Percentiles rank a stretch among this genome's conserved stretches.
Evolutionary conservation across 92 coral and sea anemone genomes (phyloP).

Genomic region (Phymanthus crucifer): DNA sequence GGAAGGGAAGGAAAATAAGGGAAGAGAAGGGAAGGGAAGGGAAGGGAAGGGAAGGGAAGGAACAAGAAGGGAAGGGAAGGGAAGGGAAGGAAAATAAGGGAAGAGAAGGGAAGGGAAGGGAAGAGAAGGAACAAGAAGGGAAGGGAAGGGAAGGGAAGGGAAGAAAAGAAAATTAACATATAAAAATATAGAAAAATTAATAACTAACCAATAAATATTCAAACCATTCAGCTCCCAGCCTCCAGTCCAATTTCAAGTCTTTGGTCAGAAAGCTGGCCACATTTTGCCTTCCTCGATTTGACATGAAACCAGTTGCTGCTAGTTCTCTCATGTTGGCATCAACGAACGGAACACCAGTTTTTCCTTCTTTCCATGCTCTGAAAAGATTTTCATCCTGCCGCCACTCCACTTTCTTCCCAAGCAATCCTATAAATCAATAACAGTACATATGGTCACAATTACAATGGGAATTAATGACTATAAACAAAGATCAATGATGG

Average conservation of each 20-base stretch:
- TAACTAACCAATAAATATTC: slow-evolving; percentile 56
- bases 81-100: neutral
- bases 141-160: neutral
- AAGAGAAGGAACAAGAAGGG: neutral
- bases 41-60: neutral
- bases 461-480: neutral
- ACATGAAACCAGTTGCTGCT: slow-evolving; percentile 60
- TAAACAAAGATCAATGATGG: too few species aligned
- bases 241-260: slow-evolving; percentile 64
- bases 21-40: neutral
- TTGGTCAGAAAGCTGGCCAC: slow-evolving; percentile 65
- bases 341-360: slow-evolving; percentile 67
- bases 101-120: neutral
- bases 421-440: slow-evolving; percentile 28
- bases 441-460: neutral
- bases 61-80: neutral
- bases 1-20: neutral
- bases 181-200: too few species aligned
- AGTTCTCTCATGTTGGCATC: slow-evolving; percentile 75
- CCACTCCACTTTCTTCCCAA: slow-evolving; percentile 52
- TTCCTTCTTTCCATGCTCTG: slow-evolving; percentile 49
- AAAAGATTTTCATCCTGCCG: slow-evolving; percentile 38
- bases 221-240: slow-evolving; percentile 69
- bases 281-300: slow-evolving; percentile 68
- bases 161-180: neutral